Conservation (phyloP, 2,797 vertebrate species). For the Hephaestus fuliginosus region DNA sequence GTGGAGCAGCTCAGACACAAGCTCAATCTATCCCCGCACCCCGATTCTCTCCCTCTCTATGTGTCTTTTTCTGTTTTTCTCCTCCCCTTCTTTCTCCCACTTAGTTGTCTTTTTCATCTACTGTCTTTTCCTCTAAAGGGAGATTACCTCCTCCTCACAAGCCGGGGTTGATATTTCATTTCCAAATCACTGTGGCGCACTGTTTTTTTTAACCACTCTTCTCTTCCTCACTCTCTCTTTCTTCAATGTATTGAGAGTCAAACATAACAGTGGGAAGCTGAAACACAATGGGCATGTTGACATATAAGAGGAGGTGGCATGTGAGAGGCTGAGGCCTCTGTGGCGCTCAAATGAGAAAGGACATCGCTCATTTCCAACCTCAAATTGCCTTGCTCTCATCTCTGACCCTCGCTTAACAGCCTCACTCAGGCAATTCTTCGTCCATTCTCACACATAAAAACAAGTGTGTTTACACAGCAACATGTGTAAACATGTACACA, state of each 20-base stretch:
- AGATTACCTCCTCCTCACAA: constrained; percentile 53
- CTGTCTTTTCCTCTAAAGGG: constrained; percentile 47
- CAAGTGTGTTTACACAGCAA: constrained; percentile 59
- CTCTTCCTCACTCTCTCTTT: constrained; percentile 9
- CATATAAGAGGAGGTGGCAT: constrained; percentile 72
- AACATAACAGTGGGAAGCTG: constrained; percentile 43
- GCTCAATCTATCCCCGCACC: constrained; percentile 43
- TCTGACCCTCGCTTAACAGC: constrained; percentile 85
- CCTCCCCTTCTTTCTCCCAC: neutral
- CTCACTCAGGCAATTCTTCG: constrained; percentile 62
- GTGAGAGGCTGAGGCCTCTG: constrained; percentile 64
- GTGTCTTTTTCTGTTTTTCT: constrained; percentile 8
- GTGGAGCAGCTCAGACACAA: constrained; percentile 60
- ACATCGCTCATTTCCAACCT: constrained; percentile 88
- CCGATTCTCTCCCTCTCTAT: neutral
- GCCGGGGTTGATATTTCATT: constrained; percentile 69
- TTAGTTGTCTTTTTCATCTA: constrained; percentile 32
- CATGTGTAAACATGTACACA: constrained; percentile 21
- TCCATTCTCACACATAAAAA: constrained; percentile 52
- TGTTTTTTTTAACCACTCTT: constrained; percentile 28
- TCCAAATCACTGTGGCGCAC: constrained; percentile 57
- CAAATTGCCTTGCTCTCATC: constrained; percentile 88
- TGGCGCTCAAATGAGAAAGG: constrained; percentile 84
- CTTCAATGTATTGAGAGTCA: constrained; percentile 37
- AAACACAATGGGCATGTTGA: constrained; percentile 59